These are phyloP conservation scores for Sciurus carolinensis DNA, from an alignment of 2,797 vertebrate genomes.

Conservation along the genomic window DNA sequence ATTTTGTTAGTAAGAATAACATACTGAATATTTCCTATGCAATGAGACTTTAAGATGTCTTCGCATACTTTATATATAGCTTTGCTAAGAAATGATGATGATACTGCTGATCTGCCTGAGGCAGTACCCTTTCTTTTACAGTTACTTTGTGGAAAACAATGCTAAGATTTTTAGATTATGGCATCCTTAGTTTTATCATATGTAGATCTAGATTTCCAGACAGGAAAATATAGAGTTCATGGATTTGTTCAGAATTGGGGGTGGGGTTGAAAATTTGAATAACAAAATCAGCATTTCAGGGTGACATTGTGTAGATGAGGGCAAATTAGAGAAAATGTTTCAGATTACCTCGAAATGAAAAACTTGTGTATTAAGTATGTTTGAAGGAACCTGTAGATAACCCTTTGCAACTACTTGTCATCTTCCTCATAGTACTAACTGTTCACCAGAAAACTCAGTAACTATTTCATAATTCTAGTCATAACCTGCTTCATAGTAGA, in stretches of 20 bases:
- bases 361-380: neutral
- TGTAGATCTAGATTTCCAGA: conserved; percentile 25
- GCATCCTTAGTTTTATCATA: conserved; percentile 26
- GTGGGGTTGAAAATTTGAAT: conserved; percentile 25
- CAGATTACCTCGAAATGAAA: conserved; percentile 16
- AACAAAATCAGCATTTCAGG: conserved; percentile 21
- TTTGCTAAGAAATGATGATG: neutral
- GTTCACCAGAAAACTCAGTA: neutral
- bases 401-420: neutral
- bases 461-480: conserved; percentile 23
- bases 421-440: neutral
- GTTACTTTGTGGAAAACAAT: conserved; percentile 23
- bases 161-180: conserved; percentile 20
- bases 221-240: neutral
- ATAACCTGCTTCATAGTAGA: neutral
- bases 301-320: neutral
- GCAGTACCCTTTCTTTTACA: neutral
- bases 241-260: neutral
- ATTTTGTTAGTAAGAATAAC: neutral
- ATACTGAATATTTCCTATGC: neutral
- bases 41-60: conserved; percentile 25
- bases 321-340: conserved; percentile 32
- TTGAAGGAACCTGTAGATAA: neutral
- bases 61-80: neutral
- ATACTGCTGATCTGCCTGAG: neutral